These are phyloP conservation scores for Pseudois nayaur DNA, from an alignment of 2,113 vertebrate genomes.

Conservation along the genomic window DNA sequence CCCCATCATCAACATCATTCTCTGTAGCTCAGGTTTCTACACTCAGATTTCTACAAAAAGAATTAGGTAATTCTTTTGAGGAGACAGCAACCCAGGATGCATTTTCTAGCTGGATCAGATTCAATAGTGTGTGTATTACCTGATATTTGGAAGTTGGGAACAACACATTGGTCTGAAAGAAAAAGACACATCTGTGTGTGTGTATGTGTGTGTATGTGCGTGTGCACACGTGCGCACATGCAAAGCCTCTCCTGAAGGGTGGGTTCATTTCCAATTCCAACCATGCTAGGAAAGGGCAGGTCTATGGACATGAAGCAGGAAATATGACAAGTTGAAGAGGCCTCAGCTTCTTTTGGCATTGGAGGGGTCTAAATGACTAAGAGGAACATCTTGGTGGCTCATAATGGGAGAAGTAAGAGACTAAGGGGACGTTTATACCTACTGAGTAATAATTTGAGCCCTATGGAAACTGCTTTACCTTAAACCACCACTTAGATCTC, in stretches of 20 bases:
- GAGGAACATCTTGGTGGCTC: background rate
- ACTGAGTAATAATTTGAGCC: background rate
- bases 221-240: too few relatives aligned
- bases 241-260: background rate
- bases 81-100: background rate
- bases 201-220: background rate
- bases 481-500: background rate
- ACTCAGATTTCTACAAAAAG: constrained; percentile 14
- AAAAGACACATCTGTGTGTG: background rate
- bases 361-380: background rate
- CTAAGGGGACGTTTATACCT: background rate
- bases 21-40: background rate
- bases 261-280: background rate
- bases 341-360: background rate
- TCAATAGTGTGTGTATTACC: background rate
- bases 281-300: background rate
- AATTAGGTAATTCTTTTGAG: background rate
- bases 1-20: background rate
- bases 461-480: background rate
- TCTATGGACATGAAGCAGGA: background rate
- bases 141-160: background rate
- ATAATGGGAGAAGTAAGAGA: background rate
- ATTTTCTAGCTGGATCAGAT: background rate
- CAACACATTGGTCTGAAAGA: background rate
- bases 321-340: background rate